Evolutionary conservation across 2,888 invertebrate genomes (phyloP), one percentile per base, ranked within the genome.

Genomic region (Griposia aprilina): DNA sequence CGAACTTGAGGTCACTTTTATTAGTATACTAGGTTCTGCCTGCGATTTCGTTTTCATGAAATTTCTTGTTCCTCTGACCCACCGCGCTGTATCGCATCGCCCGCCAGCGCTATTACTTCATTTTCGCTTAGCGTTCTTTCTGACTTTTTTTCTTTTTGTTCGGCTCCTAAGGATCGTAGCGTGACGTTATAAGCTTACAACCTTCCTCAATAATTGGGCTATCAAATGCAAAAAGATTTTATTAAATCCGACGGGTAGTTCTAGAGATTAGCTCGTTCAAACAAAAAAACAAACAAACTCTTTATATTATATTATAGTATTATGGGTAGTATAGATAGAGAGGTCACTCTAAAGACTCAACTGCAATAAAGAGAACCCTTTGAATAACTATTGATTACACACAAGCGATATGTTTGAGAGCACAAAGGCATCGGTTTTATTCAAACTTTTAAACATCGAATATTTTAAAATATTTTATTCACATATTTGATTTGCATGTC

Each of bases 381-480:
- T 60, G 41, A 45, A 68, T 60, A 30, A 15, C 0, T 30, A 48
- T 69, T 60, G 60, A 63, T 48, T 26, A 20, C 57, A 57, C 8
- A 17, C 15, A 30, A 15, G 10, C 57, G 7, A 8, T 11, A 15
- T 20, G 11, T 23, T 30, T 23, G 13, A 55, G 13, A 57, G 23
- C 15, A 80, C 15, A 65, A 80, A 72, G 26, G 20, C 20, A n/a
- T 70, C 23, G 30, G 8, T 62, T 73, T 73, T 57, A 52, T 72
- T n/a, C n/a, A 59, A 78, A 65, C 15, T 45, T 73, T 17, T 2
- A 30, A 81, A 74, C n/a, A 48, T 66, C 10, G 62, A 80, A 78
- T 70, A 62, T 80, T 52, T 52, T 36, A n/a, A 59, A 81, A 78
- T 41, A 65, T 52, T 50, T 59, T 52, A 59, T 45, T 60, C 36